Percentiles rank a stretch among this genome's conserved stretches.
These are phyloP conservation scores for Orchesella cincta DNA, from an alignment of 1,140 invertebrate species.

Conservation along the genomic window DNA sequence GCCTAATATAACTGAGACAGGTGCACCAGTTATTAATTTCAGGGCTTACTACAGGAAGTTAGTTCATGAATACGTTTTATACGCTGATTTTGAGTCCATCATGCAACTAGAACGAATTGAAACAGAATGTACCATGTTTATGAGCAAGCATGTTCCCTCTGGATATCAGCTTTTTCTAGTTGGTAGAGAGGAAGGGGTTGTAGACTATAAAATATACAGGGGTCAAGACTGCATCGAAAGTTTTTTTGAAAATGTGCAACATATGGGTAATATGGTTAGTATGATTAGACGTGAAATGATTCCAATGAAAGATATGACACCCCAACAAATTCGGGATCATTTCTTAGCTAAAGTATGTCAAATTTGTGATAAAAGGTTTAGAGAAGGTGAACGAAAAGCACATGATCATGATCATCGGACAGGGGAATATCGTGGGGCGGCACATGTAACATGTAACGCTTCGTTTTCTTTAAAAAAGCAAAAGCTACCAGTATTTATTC, in stretches of 20 bases:
- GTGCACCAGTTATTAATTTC: constrained; percentile 22
- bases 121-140: background rate
- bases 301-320: background rate
- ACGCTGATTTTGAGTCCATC: background rate
- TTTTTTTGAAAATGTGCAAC: constrained; percentile 13
- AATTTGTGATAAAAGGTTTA: background rate
- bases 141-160: constrained; percentile 29
- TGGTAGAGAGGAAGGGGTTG: background rate
- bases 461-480: constrained; percentile 4
- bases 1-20: background rate
- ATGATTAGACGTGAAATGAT: background rate
- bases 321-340: background rate
- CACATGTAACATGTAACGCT: background rate
- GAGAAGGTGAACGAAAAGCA: background rate
- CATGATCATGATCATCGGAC: constrained; percentile 23
- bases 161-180: constrained; percentile 29
- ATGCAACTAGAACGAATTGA: background rate
- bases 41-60: background rate
- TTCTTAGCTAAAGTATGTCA: background rate
- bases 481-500: background rate
- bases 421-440: background rate
- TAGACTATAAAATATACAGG: background rate
- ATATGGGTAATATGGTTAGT: background rate
- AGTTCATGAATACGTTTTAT: background rate
- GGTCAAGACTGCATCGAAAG: constrained; percentile 1